Evolutionary conservation across 2,797 vertebrate genomes (phyloP), one percentile per base, ranked within the genome.

Genomic region (Acipenser transmontanus): DNA sequence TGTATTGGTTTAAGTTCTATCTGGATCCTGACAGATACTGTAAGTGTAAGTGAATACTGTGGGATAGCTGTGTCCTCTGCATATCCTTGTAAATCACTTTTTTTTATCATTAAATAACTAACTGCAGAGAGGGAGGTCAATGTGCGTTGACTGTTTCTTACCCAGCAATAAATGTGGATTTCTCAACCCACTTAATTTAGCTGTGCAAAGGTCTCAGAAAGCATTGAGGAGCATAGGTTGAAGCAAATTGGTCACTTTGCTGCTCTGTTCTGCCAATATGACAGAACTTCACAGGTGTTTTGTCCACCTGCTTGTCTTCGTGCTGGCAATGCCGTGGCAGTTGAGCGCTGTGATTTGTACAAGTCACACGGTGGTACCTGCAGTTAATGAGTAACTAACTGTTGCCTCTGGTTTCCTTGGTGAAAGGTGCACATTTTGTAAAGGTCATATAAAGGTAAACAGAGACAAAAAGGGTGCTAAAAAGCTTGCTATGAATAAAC

Each of bases 371-470:
- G 82, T 85, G 82, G 85, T 80, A 84, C 86, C 79, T 69, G 7
- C 50, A 80, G 76, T 90, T 91, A 91, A 92, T 92, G 76, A 91
- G 74, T 91, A 91, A 92, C 91, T 83, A 82, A 73, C 80, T 80
- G 70, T 78, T 77, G 77, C 77, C 66, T 78, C 74, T 80, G 82
- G 85, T 87, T 92, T 91, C 85, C 74, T 82, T 67, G 77, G 77
- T 82, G 78, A 82, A 85, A 83, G 83, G 80, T 81, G 71, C 81
- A 82, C 70, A 73, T 66, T 8, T 49, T 14, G 52, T 52, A 72
- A 72, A 74, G 72, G 83, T 86, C 87, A 85, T 82, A 82, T 84
- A 78, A 84, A 83, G 79, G 64, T 61, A 67, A 75, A 79, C 78
- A 72, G 69, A 75, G 71, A 68, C 64, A 54, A 57, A 17, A 2